Evolutionary conservation across 2,113 vertebrate genomes (phyloP).

Genomic region (Lamprologus lemairii): DNA sequence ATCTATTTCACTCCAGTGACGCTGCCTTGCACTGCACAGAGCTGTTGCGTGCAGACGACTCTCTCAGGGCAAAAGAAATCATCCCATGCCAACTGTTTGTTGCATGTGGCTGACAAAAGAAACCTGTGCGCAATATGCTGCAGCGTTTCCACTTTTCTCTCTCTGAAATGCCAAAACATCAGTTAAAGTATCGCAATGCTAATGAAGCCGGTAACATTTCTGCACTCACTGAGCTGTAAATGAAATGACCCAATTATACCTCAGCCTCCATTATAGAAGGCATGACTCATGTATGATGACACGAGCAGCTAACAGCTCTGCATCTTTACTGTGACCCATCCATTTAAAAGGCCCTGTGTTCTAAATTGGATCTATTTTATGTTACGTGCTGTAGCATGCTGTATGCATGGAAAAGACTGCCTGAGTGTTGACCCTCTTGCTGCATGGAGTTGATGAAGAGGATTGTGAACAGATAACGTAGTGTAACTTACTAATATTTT

Average conservation of each 20-base stretch:
- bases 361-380: neutral
- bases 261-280: slow-evolving; percentile 5
- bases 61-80: neutral
- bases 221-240: neutral
- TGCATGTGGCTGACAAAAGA: neutral
- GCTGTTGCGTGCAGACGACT: neutral
- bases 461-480: neutral
- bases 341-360: neutral
- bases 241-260: slow-evolving; percentile 15
- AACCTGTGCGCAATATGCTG: neutral
- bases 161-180: neutral
- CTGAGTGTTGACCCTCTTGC: neutral
- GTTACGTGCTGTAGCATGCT: neutral
- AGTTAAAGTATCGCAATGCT: neutral
- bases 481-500: neutral
- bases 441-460: neutral
- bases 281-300: neutral
- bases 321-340: neutral
- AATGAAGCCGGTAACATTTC: neutral
- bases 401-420: neutral
- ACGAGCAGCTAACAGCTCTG: neutral
- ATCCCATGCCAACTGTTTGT: neutral
- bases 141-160: neutral
- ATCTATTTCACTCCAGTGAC: slow-evolving; percentile 30
- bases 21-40: neutral